Percentiles rank a stretch among this genome's conserved stretches.
Evolutionary conservation across 2,888 invertebrate genomes (phyloP).

Genomic region (Caenorhabditis angaria): DNA sequence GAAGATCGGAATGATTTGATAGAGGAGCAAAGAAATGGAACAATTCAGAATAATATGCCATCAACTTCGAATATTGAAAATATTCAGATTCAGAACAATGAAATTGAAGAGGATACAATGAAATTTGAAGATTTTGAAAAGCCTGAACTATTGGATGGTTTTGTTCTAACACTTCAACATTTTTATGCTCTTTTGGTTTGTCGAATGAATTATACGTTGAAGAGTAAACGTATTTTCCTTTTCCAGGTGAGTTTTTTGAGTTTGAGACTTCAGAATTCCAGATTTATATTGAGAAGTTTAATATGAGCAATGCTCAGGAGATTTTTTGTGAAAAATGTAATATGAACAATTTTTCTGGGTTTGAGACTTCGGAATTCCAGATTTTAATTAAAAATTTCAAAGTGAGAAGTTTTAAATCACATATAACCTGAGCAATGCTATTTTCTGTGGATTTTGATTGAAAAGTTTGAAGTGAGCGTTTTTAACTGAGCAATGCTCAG

Average conservation of each 20-base stretch:
- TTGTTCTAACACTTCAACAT: slow-evolving; percentile 45
- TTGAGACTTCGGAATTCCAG: no score
- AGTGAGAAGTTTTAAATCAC: no score
- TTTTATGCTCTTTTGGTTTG: slow-evolving; percentile 59
- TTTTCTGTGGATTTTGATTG: no score
- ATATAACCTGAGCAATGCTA: no score
- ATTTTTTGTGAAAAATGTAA: not conserved
- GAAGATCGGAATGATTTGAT: slow-evolving; percentile 9
- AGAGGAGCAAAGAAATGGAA: not conserved
- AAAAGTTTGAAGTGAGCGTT: not conserved
- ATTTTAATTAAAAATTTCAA: no score
- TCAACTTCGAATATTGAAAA: slow-evolving; percentile 27
- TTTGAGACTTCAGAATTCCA: no score
- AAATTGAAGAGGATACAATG: slow-evolving; percentile 16
- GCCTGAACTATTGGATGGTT: slow-evolving; percentile 38
- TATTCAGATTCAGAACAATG: slow-evolving; percentile 25
- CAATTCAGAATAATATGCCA: slow-evolving; percentile 13
- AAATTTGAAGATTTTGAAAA: slow-evolving; percentile 50
- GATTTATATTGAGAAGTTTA: not conserved
- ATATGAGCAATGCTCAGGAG: not conserved
- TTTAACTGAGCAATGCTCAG: not conserved
- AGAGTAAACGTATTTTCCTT: slow-evolving; percentile 52
- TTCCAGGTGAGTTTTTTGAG: slow-evolving; percentile 30
- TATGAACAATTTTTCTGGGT: slow-evolving; percentile 15
- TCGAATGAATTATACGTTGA: slow-evolving; percentile 53